phyloP scores from a whole-genome alignment of 2,797 vertebrate species.

The Oceanodroma leucorhoa region DNA sequence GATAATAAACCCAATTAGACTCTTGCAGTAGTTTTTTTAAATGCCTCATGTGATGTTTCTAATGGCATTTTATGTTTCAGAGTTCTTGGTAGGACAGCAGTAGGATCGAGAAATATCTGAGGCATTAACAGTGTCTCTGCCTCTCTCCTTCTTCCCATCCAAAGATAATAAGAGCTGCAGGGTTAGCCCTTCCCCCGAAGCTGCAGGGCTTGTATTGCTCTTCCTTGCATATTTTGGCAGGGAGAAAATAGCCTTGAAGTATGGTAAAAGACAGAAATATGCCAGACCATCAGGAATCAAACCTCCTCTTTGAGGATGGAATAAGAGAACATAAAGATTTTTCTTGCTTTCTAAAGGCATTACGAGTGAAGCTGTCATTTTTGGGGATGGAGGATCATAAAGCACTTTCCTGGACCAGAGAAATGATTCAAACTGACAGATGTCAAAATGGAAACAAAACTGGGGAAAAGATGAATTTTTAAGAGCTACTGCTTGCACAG shows the following conservation, averaged over 20 bases:
- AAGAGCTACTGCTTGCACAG: not conserved
- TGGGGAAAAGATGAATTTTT: not conserved
- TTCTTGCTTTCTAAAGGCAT: not conserved
- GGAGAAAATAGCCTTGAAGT: conserved; percentile 46
- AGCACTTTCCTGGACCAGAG: not conserved
- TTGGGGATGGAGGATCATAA: not conserved
- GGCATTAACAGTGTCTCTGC: conserved; percentile 22
- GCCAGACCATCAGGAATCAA: conserved; percentile 31
- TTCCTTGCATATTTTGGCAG: conserved; percentile 51
- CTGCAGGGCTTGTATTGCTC: conserved; percentile 35
- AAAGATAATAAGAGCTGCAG: conserved; percentile 46
- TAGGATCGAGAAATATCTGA: not conserved
- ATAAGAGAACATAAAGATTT: not conserved
- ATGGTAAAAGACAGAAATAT: conserved; percentile 17
- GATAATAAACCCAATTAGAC: not conserved
- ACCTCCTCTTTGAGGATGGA: not conserved
- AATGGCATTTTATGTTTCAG: conserved; percentile 9
- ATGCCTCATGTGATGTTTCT: not conserved
- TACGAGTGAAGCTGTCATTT: not conserved
- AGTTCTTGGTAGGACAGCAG: not conserved
- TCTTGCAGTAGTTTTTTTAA: not conserved
- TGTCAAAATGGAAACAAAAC: conserved; percentile 21
- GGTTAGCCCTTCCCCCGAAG: conserved; percentile 36
- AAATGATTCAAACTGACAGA: not conserved
- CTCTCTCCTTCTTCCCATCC: conserved; percentile 7